These are phyloP conservation scores for Beris morrisii DNA, from an alignment of 2,888 invertebrate genomes.

Conservation along the genomic window DNA sequence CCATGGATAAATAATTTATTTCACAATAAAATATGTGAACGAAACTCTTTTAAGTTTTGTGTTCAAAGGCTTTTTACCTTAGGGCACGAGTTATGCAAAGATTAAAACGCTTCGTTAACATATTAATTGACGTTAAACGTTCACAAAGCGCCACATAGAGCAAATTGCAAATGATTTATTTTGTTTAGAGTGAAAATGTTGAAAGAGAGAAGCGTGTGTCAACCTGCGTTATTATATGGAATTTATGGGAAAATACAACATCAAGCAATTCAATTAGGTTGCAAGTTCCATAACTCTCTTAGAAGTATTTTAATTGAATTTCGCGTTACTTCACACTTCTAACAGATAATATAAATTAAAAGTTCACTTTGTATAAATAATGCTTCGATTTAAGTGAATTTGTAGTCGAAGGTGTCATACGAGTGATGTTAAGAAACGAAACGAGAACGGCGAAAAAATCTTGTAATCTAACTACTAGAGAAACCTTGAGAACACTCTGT, in stretches of 20 bases:
- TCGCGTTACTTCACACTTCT: conserved; percentile 6
- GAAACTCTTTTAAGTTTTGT: too few relatives aligned
- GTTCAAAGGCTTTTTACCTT: too few relatives aligned
- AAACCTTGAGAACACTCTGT: too few relatives aligned
- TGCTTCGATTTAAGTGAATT: too few relatives aligned
- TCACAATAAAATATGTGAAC: too few relatives aligned
- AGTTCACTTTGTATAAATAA: too few relatives aligned
- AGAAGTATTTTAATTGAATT: conserved; percentile 23
- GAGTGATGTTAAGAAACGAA: too few relatives aligned
- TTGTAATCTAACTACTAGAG: too few relatives aligned
- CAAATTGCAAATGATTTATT: conserved; percentile 25
- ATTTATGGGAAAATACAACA: conserved; percentile 20
- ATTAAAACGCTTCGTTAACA: conserved; percentile 31
- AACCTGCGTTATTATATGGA: conserved; percentile 24
- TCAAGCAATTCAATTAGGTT: conserved; percentile 21
- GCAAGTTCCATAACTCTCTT: conserved; percentile 10
- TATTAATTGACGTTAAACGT: conserved; percentile 31
- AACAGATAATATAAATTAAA: conserved; percentile 14
- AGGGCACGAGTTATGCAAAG: too few relatives aligned
- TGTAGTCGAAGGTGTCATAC: too few relatives aligned
- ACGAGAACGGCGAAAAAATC: too few relatives aligned
- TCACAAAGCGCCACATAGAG: conserved; percentile 24
- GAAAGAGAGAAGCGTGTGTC: not conserved
- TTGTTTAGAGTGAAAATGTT: conserved; percentile 9
- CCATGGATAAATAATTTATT: too few relatives aligned